Percentiles rank a stretch among this genome's conserved stretches.
phyloP scores from a whole-genome alignment of 2,113 vertebrate species.

The Athene noctua region DNA sequence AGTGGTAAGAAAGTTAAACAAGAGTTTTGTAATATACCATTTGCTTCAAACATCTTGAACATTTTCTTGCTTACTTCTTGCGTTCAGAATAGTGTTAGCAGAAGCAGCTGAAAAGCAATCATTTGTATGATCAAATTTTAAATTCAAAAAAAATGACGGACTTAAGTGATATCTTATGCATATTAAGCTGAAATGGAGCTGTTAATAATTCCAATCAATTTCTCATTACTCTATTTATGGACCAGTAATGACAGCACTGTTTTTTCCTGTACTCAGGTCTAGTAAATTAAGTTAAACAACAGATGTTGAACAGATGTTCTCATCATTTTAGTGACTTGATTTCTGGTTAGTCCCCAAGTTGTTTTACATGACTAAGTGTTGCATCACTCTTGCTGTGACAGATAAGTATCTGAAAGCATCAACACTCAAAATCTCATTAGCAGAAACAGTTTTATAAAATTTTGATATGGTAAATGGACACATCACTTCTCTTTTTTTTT shows the following conservation, averaged over 20 bases:
- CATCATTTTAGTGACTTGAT: constrained; percentile 38
- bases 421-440: constrained; percentile 27
- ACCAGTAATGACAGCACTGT: neutral
- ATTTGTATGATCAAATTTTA: neutral
- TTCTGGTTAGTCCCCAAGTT: constrained; percentile 28
- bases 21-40: neutral
- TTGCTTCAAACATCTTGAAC: neutral
- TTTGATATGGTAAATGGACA: neutral
- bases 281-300: constrained; percentile 26
- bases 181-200: neutral
- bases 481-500: neutral
- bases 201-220: constrained; percentile 20
- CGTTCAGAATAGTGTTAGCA: neutral
- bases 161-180: neutral
- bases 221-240: neutral
- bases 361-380: constrained; percentile 30
- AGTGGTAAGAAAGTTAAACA: neutral
- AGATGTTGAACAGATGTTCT: constrained; percentile 43
- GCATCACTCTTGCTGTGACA: neutral
- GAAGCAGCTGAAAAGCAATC: neutral
- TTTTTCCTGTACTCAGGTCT: constrained; percentile 2
- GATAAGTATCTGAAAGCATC: neutral
- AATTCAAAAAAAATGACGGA: neutral
- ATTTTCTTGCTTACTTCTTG: neutral
- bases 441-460: neutral